A percentile compares a stretch with the other conserved stretches of the same genome.
These are phyloP conservation scores for Yponomeuta sedellus DNA, from an alignment of 2,888 invertebrate genomes.

Conservation along the genomic window DNA sequence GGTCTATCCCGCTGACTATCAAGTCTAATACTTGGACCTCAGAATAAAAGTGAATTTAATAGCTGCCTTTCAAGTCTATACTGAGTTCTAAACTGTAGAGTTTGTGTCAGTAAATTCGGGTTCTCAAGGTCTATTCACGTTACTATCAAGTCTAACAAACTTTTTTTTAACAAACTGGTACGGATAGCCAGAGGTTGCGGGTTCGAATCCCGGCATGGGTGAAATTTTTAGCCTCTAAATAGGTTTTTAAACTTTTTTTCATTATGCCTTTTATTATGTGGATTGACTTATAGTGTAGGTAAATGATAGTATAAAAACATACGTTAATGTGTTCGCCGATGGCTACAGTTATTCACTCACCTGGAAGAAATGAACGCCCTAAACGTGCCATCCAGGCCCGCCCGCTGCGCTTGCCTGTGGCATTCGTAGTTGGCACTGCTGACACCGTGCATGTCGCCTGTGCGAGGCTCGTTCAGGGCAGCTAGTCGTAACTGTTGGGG, in stretches of 20 bases:
- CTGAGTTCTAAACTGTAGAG: too few relatives aligned
- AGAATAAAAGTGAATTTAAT: constrained; percentile 19
- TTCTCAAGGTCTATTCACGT: constrained; percentile 90
- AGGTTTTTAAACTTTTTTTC: too few relatives aligned
- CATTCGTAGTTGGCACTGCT: constrained; percentile 96
- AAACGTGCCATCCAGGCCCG: constrained; percentile 92
- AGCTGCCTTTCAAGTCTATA: background rate
- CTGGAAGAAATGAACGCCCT: constrained; percentile 93
- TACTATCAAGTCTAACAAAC: constrained; percentile 95
- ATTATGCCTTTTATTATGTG: too few relatives aligned
- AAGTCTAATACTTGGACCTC: constrained; percentile 94
- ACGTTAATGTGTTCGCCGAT: constrained; percentile 15
- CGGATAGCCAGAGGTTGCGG: too few relatives aligned
- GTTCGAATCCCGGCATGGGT: too few relatives aligned
- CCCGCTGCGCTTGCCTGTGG: constrained; percentile 91
- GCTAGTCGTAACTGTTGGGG: background rate
- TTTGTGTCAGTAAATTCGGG: constrained; percentile 76
- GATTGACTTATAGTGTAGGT: too few relatives aligned
- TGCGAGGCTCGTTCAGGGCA: constrained; percentile 91
- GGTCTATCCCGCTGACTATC: constrained; percentile 91
- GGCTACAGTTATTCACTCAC: constrained; percentile 38
- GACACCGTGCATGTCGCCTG: constrained; percentile 94
- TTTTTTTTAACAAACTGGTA: too few relatives aligned
- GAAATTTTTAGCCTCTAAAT: too few relatives aligned
- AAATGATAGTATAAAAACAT: too few relatives aligned